phyloP scores from a whole-genome alignment of 2,888 invertebrate genomes.

The Eilema sororculum region DNA sequence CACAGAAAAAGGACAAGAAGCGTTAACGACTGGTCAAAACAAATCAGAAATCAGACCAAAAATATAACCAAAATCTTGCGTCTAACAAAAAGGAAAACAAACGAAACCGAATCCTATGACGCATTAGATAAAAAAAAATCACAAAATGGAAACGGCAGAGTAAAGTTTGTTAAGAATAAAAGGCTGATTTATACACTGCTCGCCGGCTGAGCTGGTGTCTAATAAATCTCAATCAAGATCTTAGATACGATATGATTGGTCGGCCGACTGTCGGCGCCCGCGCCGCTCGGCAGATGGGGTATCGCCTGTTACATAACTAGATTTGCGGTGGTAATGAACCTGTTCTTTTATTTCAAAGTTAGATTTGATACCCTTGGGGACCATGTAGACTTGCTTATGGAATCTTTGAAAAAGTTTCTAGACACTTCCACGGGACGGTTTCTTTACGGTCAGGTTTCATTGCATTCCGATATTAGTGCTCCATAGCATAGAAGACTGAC shows the following conservation, averaged over 20 bases:
- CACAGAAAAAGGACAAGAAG: slow-evolving; percentile 54
- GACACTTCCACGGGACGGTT: neutral
- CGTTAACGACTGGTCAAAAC: slow-evolving; percentile 73
- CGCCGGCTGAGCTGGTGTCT: slow-evolving; percentile 67
- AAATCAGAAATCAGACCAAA: slow-evolving; percentile 55
- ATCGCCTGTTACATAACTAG: slow-evolving; percentile 67
- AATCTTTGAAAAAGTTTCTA: neutral
- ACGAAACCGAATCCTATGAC: slow-evolving; percentile 13
- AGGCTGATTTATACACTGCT: slow-evolving; percentile 69
- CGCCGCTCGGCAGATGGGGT: slow-evolving; percentile 22
- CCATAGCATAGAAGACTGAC: no score
- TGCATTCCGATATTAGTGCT: no score
- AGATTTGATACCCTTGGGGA: slow-evolving; percentile 43
- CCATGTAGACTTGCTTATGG: slow-evolving; percentile 17
- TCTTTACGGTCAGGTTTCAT: neutral
- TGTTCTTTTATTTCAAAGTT: slow-evolving; percentile 64
- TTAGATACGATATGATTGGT: slow-evolving; percentile 72
- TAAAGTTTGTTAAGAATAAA: slow-evolving; percentile 57
- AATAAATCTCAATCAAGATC: slow-evolving; percentile 86
- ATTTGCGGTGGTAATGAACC: slow-evolving; percentile 78
- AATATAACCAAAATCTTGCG: slow-evolving; percentile 15
- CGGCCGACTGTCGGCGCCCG: slow-evolving; percentile 73
- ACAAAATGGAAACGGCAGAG: slow-evolving; percentile 35
- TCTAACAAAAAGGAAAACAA: slow-evolving; percentile 17
- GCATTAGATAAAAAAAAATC: slow-evolving; percentile 18